These are phyloP conservation scores for Ametastegia equiseti DNA, from an alignment of 2,888 invertebrate species.

Conservation along the genomic window DNA sequence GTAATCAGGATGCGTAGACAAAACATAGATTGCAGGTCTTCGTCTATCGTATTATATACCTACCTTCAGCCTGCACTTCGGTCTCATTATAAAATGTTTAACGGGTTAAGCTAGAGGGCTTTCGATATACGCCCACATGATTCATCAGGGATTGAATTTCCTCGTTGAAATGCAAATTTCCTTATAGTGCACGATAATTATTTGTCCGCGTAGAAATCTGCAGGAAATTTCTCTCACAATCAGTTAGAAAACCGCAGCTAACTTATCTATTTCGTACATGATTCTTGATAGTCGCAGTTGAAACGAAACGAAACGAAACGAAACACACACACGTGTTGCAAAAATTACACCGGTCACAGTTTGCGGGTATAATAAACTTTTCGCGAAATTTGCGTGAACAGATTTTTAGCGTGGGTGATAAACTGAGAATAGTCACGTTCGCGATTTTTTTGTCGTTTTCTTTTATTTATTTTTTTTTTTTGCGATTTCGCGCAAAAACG, in stretches of 20 bases:
- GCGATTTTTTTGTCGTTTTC: neutral
- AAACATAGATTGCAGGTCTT: neutral
- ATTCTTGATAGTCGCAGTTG: neutral
- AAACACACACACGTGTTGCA: too few species aligned
- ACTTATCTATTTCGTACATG: neutral
- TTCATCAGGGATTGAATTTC: neutral
- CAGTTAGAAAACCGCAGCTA: neutral
- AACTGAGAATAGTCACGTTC: neutral
- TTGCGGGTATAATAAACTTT: neutral
- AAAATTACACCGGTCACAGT: neutral
- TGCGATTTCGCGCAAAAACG: neutral
- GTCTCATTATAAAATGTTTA: conserved; percentile 6
- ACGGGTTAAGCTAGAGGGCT: neutral
- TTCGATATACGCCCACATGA: neutral
- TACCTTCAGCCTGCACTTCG: neutral
- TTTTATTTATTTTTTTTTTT: too few species aligned
- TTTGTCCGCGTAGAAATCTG: neutral
- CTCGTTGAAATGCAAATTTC: neutral
- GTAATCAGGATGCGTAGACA: conserved; percentile 42
- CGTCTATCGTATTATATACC: neutral
- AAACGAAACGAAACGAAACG: too few species aligned
- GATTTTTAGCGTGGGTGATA: neutral
- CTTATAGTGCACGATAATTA: neutral
- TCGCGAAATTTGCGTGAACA: neutral
- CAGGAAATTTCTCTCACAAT: neutral